A percentile compares a stretch with the other conserved stretches of the same genome.
phyloP scores from a whole-genome alignment of 2,797 vertebrate species.

The Morus bassanus region DNA sequence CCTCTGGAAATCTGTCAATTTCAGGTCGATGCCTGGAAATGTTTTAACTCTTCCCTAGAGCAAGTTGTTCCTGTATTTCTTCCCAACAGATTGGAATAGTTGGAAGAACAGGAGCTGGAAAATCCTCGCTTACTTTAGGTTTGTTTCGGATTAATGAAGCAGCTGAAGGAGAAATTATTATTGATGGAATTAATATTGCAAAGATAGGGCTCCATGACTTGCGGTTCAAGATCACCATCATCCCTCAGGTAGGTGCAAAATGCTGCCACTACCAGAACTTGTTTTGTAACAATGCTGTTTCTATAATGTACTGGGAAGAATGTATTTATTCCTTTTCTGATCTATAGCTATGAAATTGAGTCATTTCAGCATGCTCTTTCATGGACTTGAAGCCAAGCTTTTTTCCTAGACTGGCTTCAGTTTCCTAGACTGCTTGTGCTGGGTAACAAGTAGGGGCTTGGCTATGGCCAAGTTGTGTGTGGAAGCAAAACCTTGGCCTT shows the following conservation, averaged over 20 bases:
- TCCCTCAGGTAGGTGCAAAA: conserved; percentile 83
- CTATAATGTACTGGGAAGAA: not conserved
- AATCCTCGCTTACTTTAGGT: conserved; percentile 92
- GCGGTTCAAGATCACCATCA: conserved; percentile 93
- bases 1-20: accelerated
- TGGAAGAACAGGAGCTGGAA: conserved; percentile 93
- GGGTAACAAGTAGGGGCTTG: not conserved
- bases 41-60: not conserved
- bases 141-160: conserved; percentile 94
- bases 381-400: not conserved
- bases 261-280: not conserved
- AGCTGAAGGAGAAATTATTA: conserved; percentile 84
- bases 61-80: not conserved
- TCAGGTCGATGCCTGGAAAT: not conserved
- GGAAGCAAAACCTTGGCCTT: not conserved
- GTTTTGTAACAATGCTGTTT: not conserved
- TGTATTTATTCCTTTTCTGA: not conserved
- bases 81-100: conserved; percentile 89
- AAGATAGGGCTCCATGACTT: conserved; percentile 90
- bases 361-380: not conserved
- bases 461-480: not conserved
- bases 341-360: not conserved
- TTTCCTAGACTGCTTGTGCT: not conserved
- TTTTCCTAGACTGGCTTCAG: not conserved
- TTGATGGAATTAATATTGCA: conserved; percentile 88